A percentile compares a stretch with the other conserved stretches of the same genome.
Conservation (phyloP, 2,113 vertebrate genomes). For the Bufo bufo region DNA sequence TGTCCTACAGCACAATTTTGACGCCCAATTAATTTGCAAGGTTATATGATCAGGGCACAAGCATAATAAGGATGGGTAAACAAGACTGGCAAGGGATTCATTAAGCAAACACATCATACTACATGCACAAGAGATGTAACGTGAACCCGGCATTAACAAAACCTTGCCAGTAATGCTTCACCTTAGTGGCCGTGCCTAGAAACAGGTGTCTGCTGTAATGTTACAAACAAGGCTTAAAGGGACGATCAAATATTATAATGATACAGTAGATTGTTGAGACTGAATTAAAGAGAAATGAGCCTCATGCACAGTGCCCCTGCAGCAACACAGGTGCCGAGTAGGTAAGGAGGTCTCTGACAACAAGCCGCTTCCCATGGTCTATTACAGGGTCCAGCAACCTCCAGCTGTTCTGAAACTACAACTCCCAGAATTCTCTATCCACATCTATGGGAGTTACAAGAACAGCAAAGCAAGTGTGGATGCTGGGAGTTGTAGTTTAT, state of each 20-base stretch:
- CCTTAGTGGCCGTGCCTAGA: background rate
- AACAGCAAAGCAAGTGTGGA: no score
- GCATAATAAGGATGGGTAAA: conserved; percentile 10
- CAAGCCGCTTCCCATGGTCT: background rate
- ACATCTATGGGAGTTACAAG: no score
- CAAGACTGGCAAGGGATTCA: conserved; percentile 42
- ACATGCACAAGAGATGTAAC: background rate
- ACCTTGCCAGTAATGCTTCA: background rate
- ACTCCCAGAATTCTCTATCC: no score
- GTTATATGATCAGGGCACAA: background rate
- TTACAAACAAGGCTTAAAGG: background rate
- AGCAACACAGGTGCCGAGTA: background rate
- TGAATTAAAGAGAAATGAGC: background rate
- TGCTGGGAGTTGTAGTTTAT: no score
- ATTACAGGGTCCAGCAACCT: background rate
- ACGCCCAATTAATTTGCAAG: conserved; percentile 20
- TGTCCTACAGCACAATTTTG: background rate
- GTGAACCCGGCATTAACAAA: background rate
- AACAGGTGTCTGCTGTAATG: background rate
- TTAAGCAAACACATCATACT: background rate
- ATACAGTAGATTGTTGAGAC: background rate
- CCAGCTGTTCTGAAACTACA: no score
- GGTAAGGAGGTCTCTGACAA: background rate
- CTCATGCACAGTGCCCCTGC: background rate
- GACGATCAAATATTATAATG: background rate